These are phyloP conservation scores for Onychorhynchus coronatus DNA, from an alignment of 2,113 vertebrate genomes.

Conservation along the genomic window DNA sequence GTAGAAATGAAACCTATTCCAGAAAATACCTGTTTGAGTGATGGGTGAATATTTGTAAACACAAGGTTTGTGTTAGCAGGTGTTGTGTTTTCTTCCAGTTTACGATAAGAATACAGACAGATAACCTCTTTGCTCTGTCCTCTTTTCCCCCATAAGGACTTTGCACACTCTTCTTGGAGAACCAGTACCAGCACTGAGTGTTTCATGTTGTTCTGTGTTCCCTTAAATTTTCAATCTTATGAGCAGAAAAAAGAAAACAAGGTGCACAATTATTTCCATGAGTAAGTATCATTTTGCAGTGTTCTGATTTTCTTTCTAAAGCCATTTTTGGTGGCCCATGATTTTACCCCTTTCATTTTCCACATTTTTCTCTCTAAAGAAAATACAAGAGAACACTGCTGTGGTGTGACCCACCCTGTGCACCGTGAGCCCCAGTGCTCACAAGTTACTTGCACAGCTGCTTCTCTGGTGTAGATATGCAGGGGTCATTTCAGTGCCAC, in stretches of 20 bases:
- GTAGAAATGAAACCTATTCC: not conserved
- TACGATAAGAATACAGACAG: not conserved
- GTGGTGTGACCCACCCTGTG: not conserved
- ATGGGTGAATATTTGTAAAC: not conserved
- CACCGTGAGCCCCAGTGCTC: not conserved
- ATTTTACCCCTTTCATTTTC: not conserved
- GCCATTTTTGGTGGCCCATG: not conserved
- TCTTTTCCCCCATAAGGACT: not conserved
- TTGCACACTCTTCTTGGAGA: not conserved
- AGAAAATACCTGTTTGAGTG: not conserved
- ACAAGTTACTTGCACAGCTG: not conserved
- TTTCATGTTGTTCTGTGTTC: not conserved
- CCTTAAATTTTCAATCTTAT: not conserved
- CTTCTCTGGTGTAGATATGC: not conserved
- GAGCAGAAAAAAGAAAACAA: not conserved
- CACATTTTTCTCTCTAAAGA: not conserved
- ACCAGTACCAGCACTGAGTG: not conserved
- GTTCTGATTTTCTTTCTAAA: not conserved
- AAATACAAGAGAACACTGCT: rapidly evolving
- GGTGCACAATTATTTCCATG: not conserved
- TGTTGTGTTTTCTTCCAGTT: not conserved
- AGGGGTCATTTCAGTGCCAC: rapidly evolving
- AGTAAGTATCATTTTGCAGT: not conserved
- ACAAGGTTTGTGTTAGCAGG: not conserved
- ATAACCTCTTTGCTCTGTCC: not conserved